These are phyloP conservation scores for Sorex fumeus DNA, from an alignment of 2,113 vertebrate species.

Conservation along the genomic window DNA sequence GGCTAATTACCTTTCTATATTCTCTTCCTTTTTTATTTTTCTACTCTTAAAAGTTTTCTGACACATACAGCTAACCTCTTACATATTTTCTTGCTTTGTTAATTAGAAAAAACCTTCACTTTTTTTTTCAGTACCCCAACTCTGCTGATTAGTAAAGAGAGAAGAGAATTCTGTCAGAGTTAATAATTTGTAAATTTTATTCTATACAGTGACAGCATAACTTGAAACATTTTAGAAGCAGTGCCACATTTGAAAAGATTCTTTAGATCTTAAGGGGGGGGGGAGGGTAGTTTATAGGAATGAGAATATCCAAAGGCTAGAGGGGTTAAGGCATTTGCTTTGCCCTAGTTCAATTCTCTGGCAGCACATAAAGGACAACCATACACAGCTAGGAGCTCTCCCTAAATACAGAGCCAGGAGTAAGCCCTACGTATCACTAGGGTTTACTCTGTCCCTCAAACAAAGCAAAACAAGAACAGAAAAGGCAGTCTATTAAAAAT, in stretches of 20 bases:
- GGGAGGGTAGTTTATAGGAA: background rate
- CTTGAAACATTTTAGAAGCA: background rate
- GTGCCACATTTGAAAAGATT: background rate
- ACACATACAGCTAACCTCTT: background rate
- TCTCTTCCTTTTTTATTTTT: background rate
- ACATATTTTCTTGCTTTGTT: background rate
- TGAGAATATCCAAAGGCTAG: background rate
- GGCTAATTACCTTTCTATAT: constrained; percentile 41
- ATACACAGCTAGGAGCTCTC: no score
- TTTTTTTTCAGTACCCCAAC: background rate
- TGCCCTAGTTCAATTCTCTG: background rate
- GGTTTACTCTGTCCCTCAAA: no score
- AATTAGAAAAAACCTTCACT: background rate
- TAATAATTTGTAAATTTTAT: background rate
- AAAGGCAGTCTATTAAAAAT: background rate
- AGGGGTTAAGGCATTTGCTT: no score
- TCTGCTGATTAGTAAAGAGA: background rate
- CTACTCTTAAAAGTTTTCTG: background rate
- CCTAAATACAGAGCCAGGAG: no score
- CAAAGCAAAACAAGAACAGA: no score
- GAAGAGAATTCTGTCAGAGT: background rate
- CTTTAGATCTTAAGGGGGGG: background rate
- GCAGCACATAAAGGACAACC: no score
- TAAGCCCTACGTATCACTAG: no score
- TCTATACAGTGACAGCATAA: background rate